These are phyloP conservation scores for Pteronotus mesoamericanus DNA, from an alignment of 2,797 vertebrate species.

Conservation along the genomic window DNA sequence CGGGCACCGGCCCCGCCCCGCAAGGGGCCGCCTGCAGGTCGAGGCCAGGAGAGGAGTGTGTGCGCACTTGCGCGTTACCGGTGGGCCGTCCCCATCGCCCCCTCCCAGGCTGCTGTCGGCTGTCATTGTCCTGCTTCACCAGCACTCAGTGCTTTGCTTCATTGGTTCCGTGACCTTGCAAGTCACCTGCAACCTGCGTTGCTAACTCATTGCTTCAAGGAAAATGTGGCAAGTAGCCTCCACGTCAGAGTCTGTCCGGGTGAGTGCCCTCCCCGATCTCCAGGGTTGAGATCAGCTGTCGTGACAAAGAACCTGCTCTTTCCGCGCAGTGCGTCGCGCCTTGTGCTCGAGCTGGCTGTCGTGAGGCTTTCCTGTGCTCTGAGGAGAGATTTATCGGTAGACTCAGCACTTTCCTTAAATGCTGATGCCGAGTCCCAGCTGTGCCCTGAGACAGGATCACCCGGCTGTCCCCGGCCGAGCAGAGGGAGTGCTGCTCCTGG, in stretches of 20 bases:
- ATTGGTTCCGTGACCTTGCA: background rate
- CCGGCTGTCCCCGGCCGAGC: background rate
- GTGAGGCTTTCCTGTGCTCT: background rate
- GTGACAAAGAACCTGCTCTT: background rate
- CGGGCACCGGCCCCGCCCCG: no score
- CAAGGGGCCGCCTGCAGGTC: no score
- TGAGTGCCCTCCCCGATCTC: background rate
- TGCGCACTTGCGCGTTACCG: background rate
- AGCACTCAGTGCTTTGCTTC: no score
- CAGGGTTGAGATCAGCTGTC: background rate
- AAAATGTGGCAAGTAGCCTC: background rate
- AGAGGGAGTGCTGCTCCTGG: background rate
- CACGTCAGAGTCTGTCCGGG: background rate
- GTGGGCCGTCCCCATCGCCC: no score
- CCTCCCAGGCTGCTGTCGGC: no score
- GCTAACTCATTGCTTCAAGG: background rate
- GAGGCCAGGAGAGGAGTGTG: no score
- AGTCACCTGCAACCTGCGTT: background rate
- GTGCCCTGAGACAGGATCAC: background rate
- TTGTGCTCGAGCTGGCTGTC: background rate
- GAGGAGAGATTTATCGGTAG: background rate
- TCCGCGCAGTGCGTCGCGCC: background rate
- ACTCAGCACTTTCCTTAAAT: background rate
- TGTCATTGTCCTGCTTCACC: background rate
- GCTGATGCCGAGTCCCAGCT: background rate